Evolutionary conservation across 2,113 vertebrate species (phyloP).

Genomic region (Anhinga rufa): DNA sequence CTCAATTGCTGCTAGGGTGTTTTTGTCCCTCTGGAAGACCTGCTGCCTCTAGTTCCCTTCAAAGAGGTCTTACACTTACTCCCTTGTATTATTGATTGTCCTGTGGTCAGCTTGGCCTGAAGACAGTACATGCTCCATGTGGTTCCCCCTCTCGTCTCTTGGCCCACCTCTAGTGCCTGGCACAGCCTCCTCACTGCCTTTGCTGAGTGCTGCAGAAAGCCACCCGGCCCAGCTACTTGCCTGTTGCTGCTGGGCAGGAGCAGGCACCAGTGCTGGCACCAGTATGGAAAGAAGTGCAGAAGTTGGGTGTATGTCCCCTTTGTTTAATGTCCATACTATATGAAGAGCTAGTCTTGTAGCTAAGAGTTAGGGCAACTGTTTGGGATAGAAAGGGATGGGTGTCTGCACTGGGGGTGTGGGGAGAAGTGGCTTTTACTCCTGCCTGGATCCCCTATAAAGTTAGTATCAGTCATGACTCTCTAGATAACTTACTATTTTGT

Average conservation of each 20-base stretch:
- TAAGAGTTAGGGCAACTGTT: neutral
- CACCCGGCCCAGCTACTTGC: neutral
- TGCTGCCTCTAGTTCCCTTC: neutral
- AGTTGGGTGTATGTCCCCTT: neutral
- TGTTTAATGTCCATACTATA: neutral
- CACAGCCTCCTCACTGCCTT: neutral
- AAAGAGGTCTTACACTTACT: neutral
- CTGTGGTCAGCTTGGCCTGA: neutral
- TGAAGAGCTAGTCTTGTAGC: neutral
- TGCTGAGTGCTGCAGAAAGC: neutral
- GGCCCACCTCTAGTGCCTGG: neutral
- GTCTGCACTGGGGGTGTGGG: neutral
- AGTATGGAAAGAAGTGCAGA: neutral
- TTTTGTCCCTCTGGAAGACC: neutral
- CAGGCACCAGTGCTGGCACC: neutral
- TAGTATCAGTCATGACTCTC: neutral
- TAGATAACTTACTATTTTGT: neutral
- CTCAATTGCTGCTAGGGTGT: neutral
- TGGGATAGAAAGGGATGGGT: neutral
- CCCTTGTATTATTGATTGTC: neutral
- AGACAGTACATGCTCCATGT: rapidly evolving
- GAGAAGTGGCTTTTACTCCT: neutral
- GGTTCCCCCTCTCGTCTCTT: neutral
- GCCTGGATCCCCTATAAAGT: neutral
- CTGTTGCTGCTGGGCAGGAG: neutral